These are phyloP conservation scores for Oncopodura yosiiana DNA, from an alignment of 1,140 invertebrate species.

Conservation along the genomic window DNA sequence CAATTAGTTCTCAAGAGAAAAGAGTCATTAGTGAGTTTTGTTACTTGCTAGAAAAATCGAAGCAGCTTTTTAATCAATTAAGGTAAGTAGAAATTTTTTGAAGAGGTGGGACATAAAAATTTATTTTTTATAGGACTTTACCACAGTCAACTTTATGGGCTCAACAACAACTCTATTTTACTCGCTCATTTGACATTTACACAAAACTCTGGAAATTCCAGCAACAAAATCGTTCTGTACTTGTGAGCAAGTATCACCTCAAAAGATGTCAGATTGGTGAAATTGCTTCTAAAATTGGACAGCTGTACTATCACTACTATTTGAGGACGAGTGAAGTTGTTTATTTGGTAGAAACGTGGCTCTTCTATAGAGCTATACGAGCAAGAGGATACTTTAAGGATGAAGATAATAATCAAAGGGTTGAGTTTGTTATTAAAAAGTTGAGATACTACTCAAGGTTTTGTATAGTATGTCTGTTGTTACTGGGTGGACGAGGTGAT, in stretches of 20 bases:
- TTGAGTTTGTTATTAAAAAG: conserved; percentile 96
- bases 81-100: conserved; percentile 49
- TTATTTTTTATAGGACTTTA: conserved; percentile 43
- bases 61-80: conserved; percentile 92
- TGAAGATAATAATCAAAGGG: conserved; percentile 43
- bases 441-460: conserved; percentile 91
- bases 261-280: conserved; percentile 98
- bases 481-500: conserved; percentile 94
- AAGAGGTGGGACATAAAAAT: background rate
- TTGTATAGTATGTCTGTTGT: conserved; percentile 87
- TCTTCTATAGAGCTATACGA: conserved; percentile 91
- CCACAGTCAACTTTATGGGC: conserved; percentile 91
- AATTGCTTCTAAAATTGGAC: conserved; percentile 96
- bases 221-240: conserved; percentile 81
- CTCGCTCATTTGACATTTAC: conserved; percentile 94
- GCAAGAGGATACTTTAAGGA: conserved; percentile 70
- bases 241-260: conserved; percentile 88
- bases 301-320: conserved; percentile 99
- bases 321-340: conserved; percentile 68
- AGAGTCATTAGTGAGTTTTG: conserved; percentile 94
- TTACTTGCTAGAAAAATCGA: conserved; percentile 92
- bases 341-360: conserved; percentile 89
- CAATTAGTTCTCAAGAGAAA: too few relatives aligned
- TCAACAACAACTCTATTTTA: conserved; percentile 97
- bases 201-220: conserved; percentile 98